Evolutionary conservation across 2,797 vertebrate species (phyloP).

Genomic region (Apodemus agrarius): DNA sequence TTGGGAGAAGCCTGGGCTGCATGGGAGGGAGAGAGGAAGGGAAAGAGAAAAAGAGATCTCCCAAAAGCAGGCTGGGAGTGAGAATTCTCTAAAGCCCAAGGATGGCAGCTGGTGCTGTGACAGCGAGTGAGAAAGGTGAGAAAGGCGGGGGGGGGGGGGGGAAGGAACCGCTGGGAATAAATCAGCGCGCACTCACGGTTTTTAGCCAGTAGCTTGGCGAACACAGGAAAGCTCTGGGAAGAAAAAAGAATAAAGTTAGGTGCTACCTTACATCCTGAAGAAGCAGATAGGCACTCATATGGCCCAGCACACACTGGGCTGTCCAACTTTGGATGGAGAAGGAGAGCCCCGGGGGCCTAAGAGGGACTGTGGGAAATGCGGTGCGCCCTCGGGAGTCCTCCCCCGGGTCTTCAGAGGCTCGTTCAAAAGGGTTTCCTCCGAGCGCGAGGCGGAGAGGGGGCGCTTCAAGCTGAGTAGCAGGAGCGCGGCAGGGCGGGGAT

Average conservation of each 20-base stretch:
- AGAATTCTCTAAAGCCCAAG: not conserved
- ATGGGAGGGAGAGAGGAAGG: not conserved
- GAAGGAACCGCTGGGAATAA: rapidly evolving
- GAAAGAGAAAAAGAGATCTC: no score
- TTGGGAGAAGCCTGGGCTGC: not conserved
- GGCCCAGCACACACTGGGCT: not conserved
- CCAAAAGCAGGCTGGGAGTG: not conserved
- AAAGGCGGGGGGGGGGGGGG: not conserved
- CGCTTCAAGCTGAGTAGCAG: not conserved
- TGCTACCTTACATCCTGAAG: not conserved
- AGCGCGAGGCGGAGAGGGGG: not conserved
- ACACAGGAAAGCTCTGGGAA: not conserved
- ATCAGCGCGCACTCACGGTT: conserved; percentile 57
- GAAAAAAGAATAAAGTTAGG: not conserved
- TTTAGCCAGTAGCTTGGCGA: conserved; percentile 50
- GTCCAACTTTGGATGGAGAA: no score
- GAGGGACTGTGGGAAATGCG: not conserved
- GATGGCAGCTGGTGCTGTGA: not conserved
- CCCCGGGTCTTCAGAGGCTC: not conserved
- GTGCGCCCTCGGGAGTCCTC: not conserved
- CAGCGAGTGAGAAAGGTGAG: not conserved
- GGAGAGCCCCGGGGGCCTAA: no score
- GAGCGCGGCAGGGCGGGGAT: no score
- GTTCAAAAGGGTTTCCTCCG: not conserved
- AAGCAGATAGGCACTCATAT: not conserved